These are phyloP conservation scores for Peromyscus californicus DNA, from an alignment of 2,113 vertebrate genomes.

Conservation along the genomic window DNA sequence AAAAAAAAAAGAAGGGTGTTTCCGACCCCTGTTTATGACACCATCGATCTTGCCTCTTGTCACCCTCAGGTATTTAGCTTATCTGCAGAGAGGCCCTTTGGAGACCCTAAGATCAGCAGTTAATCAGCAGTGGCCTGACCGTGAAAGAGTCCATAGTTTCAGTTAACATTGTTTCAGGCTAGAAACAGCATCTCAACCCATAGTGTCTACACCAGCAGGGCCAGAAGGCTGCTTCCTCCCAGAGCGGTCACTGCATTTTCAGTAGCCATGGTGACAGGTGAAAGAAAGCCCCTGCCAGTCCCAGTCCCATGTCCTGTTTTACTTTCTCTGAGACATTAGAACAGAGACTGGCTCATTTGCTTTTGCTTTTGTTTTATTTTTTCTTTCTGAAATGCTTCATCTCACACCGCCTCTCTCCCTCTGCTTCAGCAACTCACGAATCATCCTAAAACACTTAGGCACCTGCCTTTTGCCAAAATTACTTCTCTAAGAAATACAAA, in stretches of 20 bases:
- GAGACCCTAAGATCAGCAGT: background rate
- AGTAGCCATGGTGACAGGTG: background rate
- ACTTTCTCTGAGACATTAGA: constrained; percentile 33
- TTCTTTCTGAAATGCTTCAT: background rate
- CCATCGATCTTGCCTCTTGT: background rate
- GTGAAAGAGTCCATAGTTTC: background rate
- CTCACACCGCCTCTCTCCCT: background rate
- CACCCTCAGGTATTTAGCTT: background rate
- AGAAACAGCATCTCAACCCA: background rate
- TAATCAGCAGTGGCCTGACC: background rate
- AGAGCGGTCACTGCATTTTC: background rate
- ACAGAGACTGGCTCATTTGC: background rate
- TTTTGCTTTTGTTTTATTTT: background rate
- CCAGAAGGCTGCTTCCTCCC: background rate
- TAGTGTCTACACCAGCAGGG: accelerated
- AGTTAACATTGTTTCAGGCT: background rate
- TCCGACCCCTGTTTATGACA: background rate
- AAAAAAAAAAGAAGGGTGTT: background rate
- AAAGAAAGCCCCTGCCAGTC: background rate
- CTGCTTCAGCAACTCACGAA: background rate
- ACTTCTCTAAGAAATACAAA: background rate
- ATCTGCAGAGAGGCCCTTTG: background rate
- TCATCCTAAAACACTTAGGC: background rate
- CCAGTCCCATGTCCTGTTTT: background rate
- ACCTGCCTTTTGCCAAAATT: constrained; percentile 61